Evolutionary conservation across 2,888 invertebrate species (phyloP).

Genomic region (Heliconius charithonia): DNA sequence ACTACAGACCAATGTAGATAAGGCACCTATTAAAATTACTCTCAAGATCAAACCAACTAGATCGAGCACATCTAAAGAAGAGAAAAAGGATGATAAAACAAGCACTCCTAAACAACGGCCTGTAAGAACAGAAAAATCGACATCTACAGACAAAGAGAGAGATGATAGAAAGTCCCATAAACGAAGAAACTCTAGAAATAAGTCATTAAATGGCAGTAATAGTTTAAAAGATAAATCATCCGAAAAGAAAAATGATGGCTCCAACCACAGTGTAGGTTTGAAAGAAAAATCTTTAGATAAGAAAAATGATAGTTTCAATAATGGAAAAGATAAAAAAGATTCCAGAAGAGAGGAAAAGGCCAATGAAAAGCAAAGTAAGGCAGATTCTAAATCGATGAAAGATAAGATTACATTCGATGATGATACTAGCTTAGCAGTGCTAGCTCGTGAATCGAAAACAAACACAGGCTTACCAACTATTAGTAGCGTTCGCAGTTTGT

Average conservation of each 20-base stretch:
- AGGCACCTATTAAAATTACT: conserved; percentile 49
- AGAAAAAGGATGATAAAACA: conserved; percentile 41
- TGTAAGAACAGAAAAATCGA: conserved; percentile 29
- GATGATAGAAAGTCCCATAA: conserved; percentile 55
- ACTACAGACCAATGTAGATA: conserved; percentile 37
- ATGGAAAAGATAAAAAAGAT: conserved; percentile 41
- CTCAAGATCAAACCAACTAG: conserved; percentile 48
- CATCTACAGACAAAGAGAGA: conserved; percentile 49
- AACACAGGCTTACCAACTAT: conserved; percentile 65
- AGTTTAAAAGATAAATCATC: conserved; percentile 39
- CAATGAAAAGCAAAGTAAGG: conserved; percentile 43
- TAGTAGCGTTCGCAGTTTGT: conserved; percentile 67
- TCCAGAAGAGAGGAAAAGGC: conserved; percentile 39
- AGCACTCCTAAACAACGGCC: conserved; percentile 39
- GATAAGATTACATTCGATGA: conserved; percentile 64
- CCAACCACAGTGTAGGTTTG: conserved; percentile 36
- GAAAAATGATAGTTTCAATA: conserved; percentile 49
- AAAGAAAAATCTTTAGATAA: conserved; percentile 38
- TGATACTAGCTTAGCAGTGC: conserved; percentile 61
- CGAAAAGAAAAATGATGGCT: conserved; percentile 50
- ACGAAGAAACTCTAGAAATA: conserved; percentile 62
- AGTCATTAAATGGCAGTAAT: conserved; percentile 55
- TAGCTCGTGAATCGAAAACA: conserved; percentile 57
- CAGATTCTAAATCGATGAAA: conserved; percentile 53
- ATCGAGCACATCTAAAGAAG: conserved; percentile 49